A percentile compares a stretch with the other conserved stretches of the same genome.
Conservation (phyloP, 2,113 vertebrate genomes). For the Myrmophylax atrothorax region DNA sequence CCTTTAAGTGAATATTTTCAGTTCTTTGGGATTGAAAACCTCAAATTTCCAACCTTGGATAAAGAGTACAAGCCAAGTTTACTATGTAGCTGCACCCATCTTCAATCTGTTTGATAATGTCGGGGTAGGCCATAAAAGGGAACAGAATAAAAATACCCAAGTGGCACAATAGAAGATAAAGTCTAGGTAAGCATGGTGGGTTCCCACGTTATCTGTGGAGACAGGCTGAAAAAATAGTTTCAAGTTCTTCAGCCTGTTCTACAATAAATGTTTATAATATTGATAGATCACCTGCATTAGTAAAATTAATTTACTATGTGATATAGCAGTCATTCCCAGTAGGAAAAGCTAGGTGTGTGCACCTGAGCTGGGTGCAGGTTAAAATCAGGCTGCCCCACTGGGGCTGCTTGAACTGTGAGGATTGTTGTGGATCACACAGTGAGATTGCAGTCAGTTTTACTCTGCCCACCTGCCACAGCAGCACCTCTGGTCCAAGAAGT, state of each 20-base stretch:
- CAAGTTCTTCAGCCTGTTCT: background rate
- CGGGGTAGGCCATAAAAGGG: background rate
- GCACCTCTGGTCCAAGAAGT: background rate
- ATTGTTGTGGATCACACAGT: accelerated
- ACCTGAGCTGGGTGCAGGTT: background rate
- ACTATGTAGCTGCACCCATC: background rate
- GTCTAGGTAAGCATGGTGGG: background rate
- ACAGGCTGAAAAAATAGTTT: background rate
- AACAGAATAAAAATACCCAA: background rate
- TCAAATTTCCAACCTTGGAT: background rate
- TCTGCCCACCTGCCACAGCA: background rate
- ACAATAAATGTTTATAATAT: background rate
- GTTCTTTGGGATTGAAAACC: background rate
- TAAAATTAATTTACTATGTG: background rate
- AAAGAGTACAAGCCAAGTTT: background rate
- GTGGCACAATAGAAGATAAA: background rate
- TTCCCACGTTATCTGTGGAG: background rate
- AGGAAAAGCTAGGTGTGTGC: background rate
- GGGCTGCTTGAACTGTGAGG: background rate
- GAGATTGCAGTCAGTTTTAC: accelerated
- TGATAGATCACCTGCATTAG: background rate
- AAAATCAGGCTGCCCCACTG: background rate
- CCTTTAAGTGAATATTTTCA: background rate
- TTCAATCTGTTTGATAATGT: background rate
- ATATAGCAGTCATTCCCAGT: background rate